These are phyloP conservation scores for Pentalonia nigronervosa DNA, from an alignment of 1,140 invertebrate species.

Conservation along the genomic window DNA sequence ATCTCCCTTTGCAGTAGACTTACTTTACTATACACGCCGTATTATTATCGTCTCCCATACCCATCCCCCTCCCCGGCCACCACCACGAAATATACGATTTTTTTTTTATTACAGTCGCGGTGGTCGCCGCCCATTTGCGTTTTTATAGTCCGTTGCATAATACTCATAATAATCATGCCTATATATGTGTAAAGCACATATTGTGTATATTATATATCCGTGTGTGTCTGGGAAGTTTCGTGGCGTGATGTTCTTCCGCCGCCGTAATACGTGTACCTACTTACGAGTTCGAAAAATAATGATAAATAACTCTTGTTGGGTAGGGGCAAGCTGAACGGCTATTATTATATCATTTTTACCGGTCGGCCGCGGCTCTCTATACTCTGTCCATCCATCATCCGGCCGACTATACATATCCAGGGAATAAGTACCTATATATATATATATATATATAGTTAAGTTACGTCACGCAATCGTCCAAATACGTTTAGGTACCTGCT, in stretches of 20 bases:
- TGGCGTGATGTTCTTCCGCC: conserved; percentile 34
- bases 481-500: neutral
- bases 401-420: neutral
- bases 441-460: neutral
- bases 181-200: neutral
- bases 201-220: neutral
- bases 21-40: neutral
- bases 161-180: neutral
- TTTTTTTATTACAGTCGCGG: neutral
- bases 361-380: neutral
- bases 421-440: neutral
- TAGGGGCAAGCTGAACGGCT: neutral
- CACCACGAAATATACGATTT: neutral
- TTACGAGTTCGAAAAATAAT: neutral
- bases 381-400: neutral
- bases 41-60: neutral
- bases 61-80: neutral
- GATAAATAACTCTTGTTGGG: neutral
- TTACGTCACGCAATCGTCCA: neutral
- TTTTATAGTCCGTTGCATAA: conserved; percentile 15
- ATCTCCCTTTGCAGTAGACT: neutral
- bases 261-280: neutral
- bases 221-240: neutral
- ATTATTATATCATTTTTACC: conserved; percentile 36
- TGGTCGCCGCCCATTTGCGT: neutral